phyloP scores from a whole-genome alignment of 2,888 invertebrate genomes.

The Galerucella pusilla region DNA sequence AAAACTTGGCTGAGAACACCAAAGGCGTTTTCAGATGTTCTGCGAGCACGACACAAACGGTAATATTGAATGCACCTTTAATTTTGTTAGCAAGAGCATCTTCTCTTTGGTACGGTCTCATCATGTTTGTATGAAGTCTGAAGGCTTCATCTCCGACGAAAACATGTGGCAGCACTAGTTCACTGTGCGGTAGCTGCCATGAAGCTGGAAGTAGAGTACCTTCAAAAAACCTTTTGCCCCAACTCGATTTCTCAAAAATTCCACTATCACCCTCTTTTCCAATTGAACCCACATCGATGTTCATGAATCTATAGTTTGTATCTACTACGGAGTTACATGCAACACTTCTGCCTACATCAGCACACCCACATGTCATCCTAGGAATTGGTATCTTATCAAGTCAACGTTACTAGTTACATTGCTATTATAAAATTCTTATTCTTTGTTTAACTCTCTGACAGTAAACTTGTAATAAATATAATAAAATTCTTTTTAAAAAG shows the following conservation, averaged over 20 bases:
- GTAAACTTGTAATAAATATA: too few relatives aligned
- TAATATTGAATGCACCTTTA: constrained; percentile 38
- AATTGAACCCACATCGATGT: constrained; percentile 36
- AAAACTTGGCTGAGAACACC: constrained; percentile 21
- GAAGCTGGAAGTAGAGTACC: constrained; percentile 42
- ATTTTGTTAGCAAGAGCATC: constrained; percentile 34
- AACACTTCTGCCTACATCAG: too few relatives aligned
- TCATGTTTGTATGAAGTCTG: constrained; percentile 45
- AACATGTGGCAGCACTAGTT: constrained; percentile 42
- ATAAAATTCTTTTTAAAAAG: too few relatives aligned
- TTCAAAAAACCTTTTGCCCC: constrained; percentile 45
- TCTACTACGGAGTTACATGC: constrained; percentile 40
- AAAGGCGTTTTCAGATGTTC: constrained; percentile 41
- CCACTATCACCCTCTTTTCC: constrained; percentile 43
- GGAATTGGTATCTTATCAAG: too few relatives aligned
- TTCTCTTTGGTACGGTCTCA: constrained; percentile 47
- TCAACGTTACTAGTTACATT: too few relatives aligned
- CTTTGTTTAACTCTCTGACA: too few relatives aligned
- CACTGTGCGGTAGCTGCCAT: constrained; percentile 46
- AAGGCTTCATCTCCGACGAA: constrained; percentile 51
- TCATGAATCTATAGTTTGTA: constrained; percentile 38
- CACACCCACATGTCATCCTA: too few relatives aligned
- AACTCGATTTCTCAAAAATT: constrained; percentile 42
- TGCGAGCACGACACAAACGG: constrained; percentile 36
- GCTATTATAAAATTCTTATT: too few relatives aligned